These are phyloP conservation scores for Macroglossus sobrinus DNA, from an alignment of 2,113 vertebrate genomes.

Conservation along the genomic window DNA sequence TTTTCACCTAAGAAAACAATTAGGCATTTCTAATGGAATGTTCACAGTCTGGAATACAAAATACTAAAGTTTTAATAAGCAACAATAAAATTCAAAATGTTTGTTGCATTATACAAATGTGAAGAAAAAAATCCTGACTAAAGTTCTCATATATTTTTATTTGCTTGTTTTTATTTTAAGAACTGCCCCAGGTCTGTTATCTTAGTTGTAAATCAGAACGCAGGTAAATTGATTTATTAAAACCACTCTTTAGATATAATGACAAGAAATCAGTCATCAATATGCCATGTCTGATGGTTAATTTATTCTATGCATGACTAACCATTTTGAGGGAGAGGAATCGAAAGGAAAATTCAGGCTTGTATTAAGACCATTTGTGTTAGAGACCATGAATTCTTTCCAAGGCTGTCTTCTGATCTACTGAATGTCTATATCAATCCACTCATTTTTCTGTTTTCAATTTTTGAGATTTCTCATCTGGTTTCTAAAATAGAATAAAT, in stretches of 20 bases:
- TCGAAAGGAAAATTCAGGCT: not conserved
- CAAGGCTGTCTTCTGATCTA: not conserved
- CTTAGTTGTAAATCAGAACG: not conserved
- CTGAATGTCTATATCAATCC: not conserved
- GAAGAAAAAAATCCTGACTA: not conserved
- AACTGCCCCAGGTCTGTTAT: not conserved
- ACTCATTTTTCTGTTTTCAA: not conserved
- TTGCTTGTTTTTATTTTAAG: not conserved
- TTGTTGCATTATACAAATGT: not conserved
- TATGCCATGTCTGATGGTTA: not conserved
- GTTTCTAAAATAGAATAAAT: not conserved
- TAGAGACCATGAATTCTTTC: not conserved
- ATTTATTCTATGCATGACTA: not conserved
- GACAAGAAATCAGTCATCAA: not conserved
- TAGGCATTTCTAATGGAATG: not conserved
- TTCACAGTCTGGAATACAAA: not conserved
- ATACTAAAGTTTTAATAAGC: not conserved
- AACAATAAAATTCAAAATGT: not conserved
- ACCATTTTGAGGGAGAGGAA: not conserved
- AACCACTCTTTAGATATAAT: slow-evolving; percentile 1
- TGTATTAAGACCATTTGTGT: not conserved
- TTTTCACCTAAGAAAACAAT: not conserved
- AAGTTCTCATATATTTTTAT: not conserved
- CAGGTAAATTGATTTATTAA: not conserved
- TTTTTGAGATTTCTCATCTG: not conserved